phyloP scores from a whole-genome alignment of 1,140 invertebrate genomes.

The Drosophila hydei region DNA sequence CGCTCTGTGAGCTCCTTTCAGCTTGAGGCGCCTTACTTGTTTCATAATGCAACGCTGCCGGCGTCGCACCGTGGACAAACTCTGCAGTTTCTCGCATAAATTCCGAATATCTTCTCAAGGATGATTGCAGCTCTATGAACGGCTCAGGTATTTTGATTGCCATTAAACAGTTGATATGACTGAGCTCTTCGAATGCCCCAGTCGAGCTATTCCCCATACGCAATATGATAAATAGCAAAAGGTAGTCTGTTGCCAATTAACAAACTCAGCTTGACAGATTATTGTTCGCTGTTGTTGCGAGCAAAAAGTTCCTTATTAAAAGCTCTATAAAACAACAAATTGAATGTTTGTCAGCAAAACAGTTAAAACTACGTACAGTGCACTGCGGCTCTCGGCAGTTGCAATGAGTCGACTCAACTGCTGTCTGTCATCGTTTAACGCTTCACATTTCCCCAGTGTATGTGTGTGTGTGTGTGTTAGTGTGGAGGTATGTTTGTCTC shows the following conservation, averaged over 20 bases:
- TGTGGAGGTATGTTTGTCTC: constrained; percentile 6
- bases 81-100: not conserved
- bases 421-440: constrained; percentile 46
- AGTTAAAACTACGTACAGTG: not conserved
- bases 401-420: constrained; percentile 30
- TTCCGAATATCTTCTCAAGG: not conserved
- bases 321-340: not conserved
- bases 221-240: too few species aligned
- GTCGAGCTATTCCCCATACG: too few species aligned
- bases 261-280: not conserved
- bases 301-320: not conserved
- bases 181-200: too few species aligned
- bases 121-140: too few species aligned
- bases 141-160: too few species aligned
- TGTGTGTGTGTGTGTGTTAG: constrained; percentile 39
- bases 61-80: constrained; percentile 5
- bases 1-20: not conserved
- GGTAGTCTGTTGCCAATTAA: too few species aligned
- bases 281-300: not conserved
- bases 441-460: constrained; percentile 43
- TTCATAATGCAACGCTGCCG: constrained; percentile 66
- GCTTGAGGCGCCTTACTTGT: constrained; percentile 18
- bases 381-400: constrained; percentile 25
- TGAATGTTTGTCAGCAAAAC: constrained; percentile 2
- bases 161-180: too few species aligned